Conservation (phyloP, 23 tunicate species). For the Clavelina lepadiformis region DNA sequence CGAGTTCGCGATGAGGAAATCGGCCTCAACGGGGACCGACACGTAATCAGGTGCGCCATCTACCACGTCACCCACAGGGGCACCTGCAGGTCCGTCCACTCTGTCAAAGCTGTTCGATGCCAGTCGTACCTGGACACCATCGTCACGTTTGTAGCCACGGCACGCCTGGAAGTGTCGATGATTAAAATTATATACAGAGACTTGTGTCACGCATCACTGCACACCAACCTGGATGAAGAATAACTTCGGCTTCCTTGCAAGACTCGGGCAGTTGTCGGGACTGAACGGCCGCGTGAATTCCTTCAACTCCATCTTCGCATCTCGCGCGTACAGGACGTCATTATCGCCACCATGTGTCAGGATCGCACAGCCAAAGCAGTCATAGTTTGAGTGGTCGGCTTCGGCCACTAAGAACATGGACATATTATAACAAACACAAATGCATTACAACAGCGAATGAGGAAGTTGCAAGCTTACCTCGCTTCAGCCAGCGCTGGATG, state of each 20-base stretch:
- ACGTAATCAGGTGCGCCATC: background rate
- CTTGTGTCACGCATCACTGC: background rate
- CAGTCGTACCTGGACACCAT: background rate
- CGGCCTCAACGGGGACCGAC: slow-evolving; percentile 63
- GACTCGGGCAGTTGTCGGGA: slow-evolving; percentile 26
- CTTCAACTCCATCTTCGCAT: slow-evolving; percentile 32
- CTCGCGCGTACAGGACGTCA: slow-evolving; percentile 52
- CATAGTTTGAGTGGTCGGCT: slow-evolving; percentile 36
- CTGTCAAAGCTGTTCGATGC: background rate
- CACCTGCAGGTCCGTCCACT: slow-evolving; percentile 28
- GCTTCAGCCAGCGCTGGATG: slow-evolving; percentile 21
- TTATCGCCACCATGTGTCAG: slow-evolving; percentile 59
- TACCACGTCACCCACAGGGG: background rate
- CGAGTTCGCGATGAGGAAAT: slow-evolving; percentile 76
- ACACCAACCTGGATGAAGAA: slow-evolving; percentile 77
- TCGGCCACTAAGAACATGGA: slow-evolving; percentile 14
- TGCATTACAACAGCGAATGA: too few relatives aligned
- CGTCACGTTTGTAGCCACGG: slow-evolving; percentile 13
- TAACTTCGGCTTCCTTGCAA: slow-evolving; percentile 82
- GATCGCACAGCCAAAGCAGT: slow-evolving; percentile 70
- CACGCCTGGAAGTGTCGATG: slow-evolving; percentile 18
- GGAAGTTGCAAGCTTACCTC: slow-evolving; percentile 15
- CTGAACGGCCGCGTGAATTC: slow-evolving; percentile 53
- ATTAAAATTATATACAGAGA: background rate
- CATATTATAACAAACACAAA: background rate